Conservation (phyloP, 1,140 invertebrate genomes). For the Pemphigus obesinymphae region DNA sequence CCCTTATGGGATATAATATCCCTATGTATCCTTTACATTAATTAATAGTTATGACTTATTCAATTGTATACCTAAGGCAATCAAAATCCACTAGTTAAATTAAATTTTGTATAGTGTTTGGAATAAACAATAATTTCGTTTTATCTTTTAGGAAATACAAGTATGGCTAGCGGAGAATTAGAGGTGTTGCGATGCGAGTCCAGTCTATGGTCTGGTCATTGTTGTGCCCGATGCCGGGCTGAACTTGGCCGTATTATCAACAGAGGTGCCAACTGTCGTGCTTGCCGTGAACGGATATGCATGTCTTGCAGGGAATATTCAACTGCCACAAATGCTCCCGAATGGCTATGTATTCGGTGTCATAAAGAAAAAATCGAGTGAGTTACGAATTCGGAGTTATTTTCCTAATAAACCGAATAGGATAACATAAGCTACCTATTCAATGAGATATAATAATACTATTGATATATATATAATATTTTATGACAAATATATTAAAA, state of each 20-base stretch:
- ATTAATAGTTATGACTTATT: no score
- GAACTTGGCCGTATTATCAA: conserved; percentile 71
- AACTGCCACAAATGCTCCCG: conserved; percentile 53
- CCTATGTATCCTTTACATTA: no score
- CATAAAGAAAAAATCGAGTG: conserved; percentile 56
- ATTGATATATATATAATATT: no score
- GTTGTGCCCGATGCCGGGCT: conserved; percentile 64
- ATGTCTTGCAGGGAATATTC: conserved; percentile 66
- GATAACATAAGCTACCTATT: no score
- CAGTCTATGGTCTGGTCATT: conserved; percentile 47
- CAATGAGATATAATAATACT: no score
- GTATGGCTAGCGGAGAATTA: conserved; percentile 28
- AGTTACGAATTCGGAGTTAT: conserved; percentile 43
- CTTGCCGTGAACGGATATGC: conserved; percentile 67
- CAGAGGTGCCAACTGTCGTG: conserved; percentile 64
- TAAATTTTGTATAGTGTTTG: neutral
- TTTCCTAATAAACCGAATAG: no score
- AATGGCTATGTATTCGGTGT: conserved; percentile 72
- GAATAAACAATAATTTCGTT: neutral
- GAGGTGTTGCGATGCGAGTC: conserved; percentile 26
- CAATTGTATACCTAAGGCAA: no score
- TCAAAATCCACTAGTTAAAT: neutral
- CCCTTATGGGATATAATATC: no score
- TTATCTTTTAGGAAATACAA: neutral
- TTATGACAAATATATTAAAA: no score